Percentiles rank a stretch among this genome's conserved stretches.
phyloP scores from a whole-genome alignment of 2,888 invertebrate genomes.

The Tiliacea aurago region DNA sequence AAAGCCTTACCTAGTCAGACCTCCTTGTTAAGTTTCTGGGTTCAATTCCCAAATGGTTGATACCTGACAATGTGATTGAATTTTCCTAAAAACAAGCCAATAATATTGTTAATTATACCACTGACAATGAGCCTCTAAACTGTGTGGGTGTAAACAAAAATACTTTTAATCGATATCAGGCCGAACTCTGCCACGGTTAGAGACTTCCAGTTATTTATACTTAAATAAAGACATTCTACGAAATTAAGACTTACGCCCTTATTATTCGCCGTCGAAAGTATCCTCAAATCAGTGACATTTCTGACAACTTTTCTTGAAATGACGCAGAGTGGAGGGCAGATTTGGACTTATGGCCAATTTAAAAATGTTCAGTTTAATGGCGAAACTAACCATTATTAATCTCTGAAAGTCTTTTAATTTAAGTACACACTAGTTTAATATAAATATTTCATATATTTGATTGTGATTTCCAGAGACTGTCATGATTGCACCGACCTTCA shows the following conservation, averaged over 20 bases:
- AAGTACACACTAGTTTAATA: not conserved
- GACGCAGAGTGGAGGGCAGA: not conserved
- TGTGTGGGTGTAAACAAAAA: constrained; percentile 24
- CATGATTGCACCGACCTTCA: constrained; percentile 95
- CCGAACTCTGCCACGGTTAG: too few relatives aligned
- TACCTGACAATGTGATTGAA: not conserved
- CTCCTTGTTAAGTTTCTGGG: not conserved
- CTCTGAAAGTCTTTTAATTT: not conserved
- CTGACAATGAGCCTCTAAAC: constrained; percentile 8
- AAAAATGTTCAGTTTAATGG: not conserved
- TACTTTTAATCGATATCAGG: constrained; percentile 37
- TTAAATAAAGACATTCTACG: not conserved
- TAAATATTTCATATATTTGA: constrained; percentile 70
- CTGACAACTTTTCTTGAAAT: not conserved
- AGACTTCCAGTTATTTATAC: not conserved
- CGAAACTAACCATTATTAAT: not conserved
- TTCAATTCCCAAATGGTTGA: not conserved
- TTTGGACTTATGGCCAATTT: not conserved
- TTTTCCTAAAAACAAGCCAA: not conserved
- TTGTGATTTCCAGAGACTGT: constrained; percentile 92
- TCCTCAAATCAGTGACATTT: not conserved
- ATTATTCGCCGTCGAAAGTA: not conserved
- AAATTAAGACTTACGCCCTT: not conserved
- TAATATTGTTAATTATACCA: not conserved
- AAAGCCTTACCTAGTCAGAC: not conserved